Base-by-base conservation (phyloP, 2,888 invertebrate genomes). In the Hydrotaea cyrtoneurina region DNA sequence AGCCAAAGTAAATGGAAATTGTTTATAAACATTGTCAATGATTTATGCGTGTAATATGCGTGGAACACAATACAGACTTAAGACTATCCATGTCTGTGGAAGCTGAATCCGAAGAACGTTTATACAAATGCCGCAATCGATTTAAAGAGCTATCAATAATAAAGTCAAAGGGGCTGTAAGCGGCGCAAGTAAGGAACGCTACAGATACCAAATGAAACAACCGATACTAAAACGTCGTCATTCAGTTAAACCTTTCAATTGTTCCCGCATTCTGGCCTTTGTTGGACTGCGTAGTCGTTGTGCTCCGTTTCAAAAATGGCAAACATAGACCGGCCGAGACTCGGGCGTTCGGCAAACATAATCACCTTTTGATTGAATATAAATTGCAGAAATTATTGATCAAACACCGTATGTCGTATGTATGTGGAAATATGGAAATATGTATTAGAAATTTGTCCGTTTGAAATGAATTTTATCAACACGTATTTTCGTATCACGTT, bases 1-100 rank as follows among this genome's bases (percentile, higher is more conserved):
- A 74, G 26, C 23, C 26, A 62, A 74, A 74, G 71, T 74, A 85
- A 82, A 82, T 85, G 74, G 74, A 85, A 80, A 85, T 80, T 82
- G 77, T 80, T 85, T 82, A 82, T 82, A 69, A 69, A 19, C 69
- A 43, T 69, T 69, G 69, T 69, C 46, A 46, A 69, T 69, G 69
- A 69, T 69, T 69, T 69, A 69, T 69, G 69, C 23, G 69, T 46
- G 21, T 69, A n/a, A 62, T 46, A 46, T 69, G 69, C 39, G 43
- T 43, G 43, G 15, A 66, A 66, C 10, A 66, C 17, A 46, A 43
- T 43, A 7, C 23, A 15, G 43, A 69, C 69, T 46, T 17, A 19
- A 46, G 43, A n/a, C n/a, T n/a, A n/a, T n/a, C 43, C 1, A 13
- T 10, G 21, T 23, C 3, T 2, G n/a, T 7, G n/a, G 19, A 46